Evolutionary conservation across 2,113 vertebrate genomes (phyloP).

Genomic region (Strix aluco): DNA sequence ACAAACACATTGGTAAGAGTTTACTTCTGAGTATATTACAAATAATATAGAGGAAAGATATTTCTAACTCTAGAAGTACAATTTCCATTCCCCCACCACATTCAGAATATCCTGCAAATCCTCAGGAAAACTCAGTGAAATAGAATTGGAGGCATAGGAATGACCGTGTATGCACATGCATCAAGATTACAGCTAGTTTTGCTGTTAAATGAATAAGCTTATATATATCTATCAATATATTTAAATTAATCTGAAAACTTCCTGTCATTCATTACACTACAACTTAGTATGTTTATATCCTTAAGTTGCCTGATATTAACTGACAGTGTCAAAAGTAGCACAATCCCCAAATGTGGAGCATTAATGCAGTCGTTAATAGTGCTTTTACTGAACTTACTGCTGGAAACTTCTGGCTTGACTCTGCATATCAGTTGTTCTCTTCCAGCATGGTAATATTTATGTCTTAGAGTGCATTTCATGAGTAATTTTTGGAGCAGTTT

Average conservation of each 20-base stretch:
- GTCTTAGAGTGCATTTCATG: not conserved
- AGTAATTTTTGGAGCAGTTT: not conserved
- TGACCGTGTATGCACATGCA: not conserved
- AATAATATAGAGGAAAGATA: not conserved
- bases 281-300: not conserved
- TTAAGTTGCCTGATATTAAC: not conserved
- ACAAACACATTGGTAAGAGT: not conserved
- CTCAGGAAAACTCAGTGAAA: not conserved
- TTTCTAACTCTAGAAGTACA: not conserved
- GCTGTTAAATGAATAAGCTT: not conserved
- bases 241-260: not conserved
- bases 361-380: not conserved
- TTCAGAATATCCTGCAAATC: not conserved
- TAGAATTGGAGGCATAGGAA: not conserved
- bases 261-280: not conserved
- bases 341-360: not conserved
- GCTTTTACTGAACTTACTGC: not conserved
- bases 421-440: not conserved
- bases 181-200: not conserved
- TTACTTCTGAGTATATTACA: not conserved
- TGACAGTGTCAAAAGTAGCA: not conserved
- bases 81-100: fast-evolving
- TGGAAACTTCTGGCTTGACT: not conserved
- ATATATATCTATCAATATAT: not conserved
- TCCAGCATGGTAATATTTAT: not conserved